Conservation (phyloP, 1,140 invertebrate genomes). For the Tribolium castaneum region DNA sequence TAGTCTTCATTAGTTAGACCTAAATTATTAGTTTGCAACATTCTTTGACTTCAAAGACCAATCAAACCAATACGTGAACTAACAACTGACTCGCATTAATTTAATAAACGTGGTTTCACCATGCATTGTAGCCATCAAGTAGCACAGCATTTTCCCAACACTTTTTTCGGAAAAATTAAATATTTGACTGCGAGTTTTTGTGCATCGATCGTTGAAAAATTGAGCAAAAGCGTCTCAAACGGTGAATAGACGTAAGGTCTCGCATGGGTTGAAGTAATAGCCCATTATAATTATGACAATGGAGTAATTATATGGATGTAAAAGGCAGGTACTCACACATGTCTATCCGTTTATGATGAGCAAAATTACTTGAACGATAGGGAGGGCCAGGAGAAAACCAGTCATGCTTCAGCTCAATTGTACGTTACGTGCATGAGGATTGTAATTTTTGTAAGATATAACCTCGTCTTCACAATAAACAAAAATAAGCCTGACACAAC, state of each 20-base stretch:
- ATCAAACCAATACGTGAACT: too few relatives aligned
- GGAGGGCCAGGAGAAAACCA: conserved; percentile 29
- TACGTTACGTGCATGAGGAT: conserved; percentile 33
- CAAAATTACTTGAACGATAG: conserved; percentile 35
- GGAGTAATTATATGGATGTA: conserved; percentile 35
- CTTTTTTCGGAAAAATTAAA: not conserved
- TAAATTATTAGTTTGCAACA: conserved; percentile 23
- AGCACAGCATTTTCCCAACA: not conserved
- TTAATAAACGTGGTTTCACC: not conserved
- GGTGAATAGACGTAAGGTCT: not conserved
- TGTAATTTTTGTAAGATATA: conserved; percentile 32
- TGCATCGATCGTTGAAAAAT: not conserved
- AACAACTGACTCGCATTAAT: not conserved
- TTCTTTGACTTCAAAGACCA: not conserved
- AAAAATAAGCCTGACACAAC: not conserved
- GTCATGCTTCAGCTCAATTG: conserved; percentile 32
- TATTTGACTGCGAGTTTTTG: not conserved
- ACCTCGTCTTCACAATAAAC: conserved; percentile 10
- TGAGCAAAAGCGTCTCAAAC: not conserved
- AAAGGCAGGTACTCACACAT: conserved; percentile 33
- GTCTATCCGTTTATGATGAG: conserved; percentile 30
- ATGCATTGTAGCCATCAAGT: not conserved
- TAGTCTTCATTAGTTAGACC: conserved; percentile 7
- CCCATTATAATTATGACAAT: conserved; percentile 33
- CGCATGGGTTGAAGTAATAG: conserved; percentile 23